These are phyloP conservation scores for Habropoda laboriosa DNA, from an alignment of 1,140 invertebrate genomes.

Conservation along the genomic window DNA sequence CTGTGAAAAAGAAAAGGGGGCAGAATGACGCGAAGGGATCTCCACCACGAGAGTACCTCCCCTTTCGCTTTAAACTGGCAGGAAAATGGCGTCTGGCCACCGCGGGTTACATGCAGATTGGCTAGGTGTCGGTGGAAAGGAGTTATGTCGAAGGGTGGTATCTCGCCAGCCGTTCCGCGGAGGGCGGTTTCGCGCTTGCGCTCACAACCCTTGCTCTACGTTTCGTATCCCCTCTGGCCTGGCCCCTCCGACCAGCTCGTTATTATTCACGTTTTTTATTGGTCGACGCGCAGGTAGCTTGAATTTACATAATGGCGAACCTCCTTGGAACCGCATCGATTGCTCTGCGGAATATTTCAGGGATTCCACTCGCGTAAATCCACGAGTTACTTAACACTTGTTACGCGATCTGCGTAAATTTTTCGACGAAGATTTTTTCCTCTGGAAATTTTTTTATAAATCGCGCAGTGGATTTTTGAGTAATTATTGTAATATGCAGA, in stretches of 20 bases:
- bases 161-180: slow-evolving; percentile 65
- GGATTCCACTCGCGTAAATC: not conserved
- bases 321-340: not conserved
- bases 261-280: slow-evolving; percentile 75
- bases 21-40: no score
- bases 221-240: slow-evolving; percentile 62
- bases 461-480: no score
- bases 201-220: slow-evolving; percentile 70
- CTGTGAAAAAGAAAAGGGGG: not conserved
- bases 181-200: slow-evolving; percentile 80
- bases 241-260: slow-evolving; percentile 60
- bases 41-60: slow-evolving; percentile 46
- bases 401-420: no score
- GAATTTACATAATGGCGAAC: slow-evolving; percentile 70
- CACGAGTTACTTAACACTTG: no score
- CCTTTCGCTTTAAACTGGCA: slow-evolving; percentile 70
- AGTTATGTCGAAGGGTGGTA: slow-evolving; percentile 75
- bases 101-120: slow-evolving; percentile 80
- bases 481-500: no score
- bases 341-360: not conserved
- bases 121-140: slow-evolving; percentile 74
- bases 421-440: no score
- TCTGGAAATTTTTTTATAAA: no score
- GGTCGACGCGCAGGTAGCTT: slow-evolving; percentile 43
- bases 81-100: slow-evolving; percentile 76